Evolutionary conservation across 2,797 vertebrate genomes (phyloP), one percentile per base, ranked within the genome.

Genomic region (Numenius phaeopus): DNA sequence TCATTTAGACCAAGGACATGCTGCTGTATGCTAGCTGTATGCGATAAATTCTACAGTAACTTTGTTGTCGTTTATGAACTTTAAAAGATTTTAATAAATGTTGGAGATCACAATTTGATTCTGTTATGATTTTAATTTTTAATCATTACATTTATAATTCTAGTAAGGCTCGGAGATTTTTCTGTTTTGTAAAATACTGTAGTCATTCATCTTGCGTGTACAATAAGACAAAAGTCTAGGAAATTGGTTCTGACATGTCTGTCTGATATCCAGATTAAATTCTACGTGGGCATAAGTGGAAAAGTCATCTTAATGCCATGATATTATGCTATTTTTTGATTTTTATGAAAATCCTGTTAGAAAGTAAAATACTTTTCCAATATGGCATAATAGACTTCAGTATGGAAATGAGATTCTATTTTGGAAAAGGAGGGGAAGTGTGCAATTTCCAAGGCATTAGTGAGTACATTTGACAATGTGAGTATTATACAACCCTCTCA

Each of bases 1-100:
- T 98, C 98, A 97, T 98, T 98, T 98, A 98, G 98, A 98, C 96
- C 97, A 97, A 98, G 97, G 98, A 98, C 97, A 98, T 98, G 98
- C 98, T 98, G 94, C 97, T 98, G 97, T 98, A 98, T 97, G 97
- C 98, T 98, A 97, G 97, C 97, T 98, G 97, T 98, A 98, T 98
- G 98, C 98, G 98, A 98, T 98, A 98, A 97, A 98, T 98, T 98
- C 97, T 98, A 97, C 97, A 97, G 98, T 98, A 98, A 98, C 98
- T 98, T 98, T 98, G 98, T 98, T 98, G 98, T 98, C 97, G 97
- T 99, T 99, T 98, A 99, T 98, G 99, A 98, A 98, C 98, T 98
- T 97, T 97, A 98, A 98, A 98, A 98, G 97, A 98, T 98, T 99
- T 99, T 98, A 98, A 98, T 98, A 98, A 98, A 98, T 98, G 98